phyloP scores from a whole-genome alignment of 1,140 invertebrate genomes.

The Drosophila ironensis region DNA sequence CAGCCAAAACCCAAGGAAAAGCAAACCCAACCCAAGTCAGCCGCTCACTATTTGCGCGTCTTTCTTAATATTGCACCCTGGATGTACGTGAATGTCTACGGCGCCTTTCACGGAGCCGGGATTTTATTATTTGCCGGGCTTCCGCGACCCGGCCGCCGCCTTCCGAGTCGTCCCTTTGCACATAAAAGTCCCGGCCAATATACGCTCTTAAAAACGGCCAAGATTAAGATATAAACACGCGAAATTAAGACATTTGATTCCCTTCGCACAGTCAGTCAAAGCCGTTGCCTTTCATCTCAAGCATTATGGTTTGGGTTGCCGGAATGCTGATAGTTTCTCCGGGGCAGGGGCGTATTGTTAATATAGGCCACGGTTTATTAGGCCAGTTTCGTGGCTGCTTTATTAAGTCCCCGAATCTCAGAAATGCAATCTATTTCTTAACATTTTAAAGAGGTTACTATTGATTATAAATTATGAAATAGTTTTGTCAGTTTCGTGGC shows the following conservation, averaged over 20 bases:
- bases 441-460: too few relatives aligned
- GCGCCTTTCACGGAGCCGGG: conserved; percentile 19
- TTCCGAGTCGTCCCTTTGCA: not conserved
- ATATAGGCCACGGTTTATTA: conserved; percentile 29
- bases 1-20: conserved; percentile 2
- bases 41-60: conserved; percentile 29
- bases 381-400: conserved; percentile 6
- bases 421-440: not conserved
- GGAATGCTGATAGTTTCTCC: not conserved
- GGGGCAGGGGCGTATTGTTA: conserved; percentile 1
- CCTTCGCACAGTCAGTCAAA: conserved; percentile 21
- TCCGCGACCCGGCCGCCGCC: conserved; percentile 13
- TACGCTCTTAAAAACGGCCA: conserved; percentile 49
- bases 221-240: conserved; percentile 53
- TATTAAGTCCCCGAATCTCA: not conserved
- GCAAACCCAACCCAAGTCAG: conserved; percentile 2
- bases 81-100: conserved; percentile 32
- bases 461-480: not conserved
- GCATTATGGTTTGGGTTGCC: conserved; percentile 4
- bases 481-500: conserved; percentile 3
- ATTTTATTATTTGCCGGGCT: conserved; percentile 40
- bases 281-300: not conserved
- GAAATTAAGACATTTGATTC: conserved; percentile 47
- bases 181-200: conserved; percentile 33
- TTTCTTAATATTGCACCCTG: conserved; percentile 6